Evolutionary conservation across 2,113 vertebrate species (phyloP).

Genomic region (Megatriorchis doriae): DNA sequence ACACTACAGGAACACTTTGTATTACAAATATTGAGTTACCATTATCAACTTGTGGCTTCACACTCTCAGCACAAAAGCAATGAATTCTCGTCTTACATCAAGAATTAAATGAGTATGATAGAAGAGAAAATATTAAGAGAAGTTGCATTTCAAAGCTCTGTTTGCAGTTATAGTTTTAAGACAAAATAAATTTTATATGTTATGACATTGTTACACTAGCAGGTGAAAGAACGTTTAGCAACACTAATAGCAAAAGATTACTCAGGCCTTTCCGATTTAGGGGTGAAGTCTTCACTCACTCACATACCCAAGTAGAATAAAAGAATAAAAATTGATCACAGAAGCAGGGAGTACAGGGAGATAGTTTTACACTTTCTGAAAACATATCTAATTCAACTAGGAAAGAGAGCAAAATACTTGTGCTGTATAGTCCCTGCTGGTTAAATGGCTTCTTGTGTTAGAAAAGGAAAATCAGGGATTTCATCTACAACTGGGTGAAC

Average conservation of each 20-base stretch:
- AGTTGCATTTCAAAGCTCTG: not conserved
- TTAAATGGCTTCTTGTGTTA: not conserved
- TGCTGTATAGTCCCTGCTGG: not conserved
- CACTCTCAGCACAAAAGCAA: constrained; percentile 9
- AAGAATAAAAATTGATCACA: not conserved
- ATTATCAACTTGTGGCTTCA: constrained; percentile 46
- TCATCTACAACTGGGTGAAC: not conserved
- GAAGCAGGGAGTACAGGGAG: not conserved
- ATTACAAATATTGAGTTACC: constrained; percentile 62
- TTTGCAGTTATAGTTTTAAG: not conserved
- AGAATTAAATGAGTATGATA: constrained; percentile 17
- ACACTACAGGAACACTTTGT: constrained; percentile 64
- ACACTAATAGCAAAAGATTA: not conserved
- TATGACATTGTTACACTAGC: not conserved
- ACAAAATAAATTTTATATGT: not conserved
- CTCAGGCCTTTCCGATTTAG: not conserved
- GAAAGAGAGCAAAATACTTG: not conserved
- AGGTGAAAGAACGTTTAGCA: not conserved
- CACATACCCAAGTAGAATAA: not conserved
- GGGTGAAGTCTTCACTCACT: not conserved
- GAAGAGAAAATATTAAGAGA: not conserved
- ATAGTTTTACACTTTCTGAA: not conserved
- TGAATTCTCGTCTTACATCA: constrained; percentile 35
- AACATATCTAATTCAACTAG: not conserved
- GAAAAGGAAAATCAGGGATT: not conserved